These are phyloP conservation scores for Paracentrotus lividus DNA, from an alignment of 53 echinoderm and acorn worm species.

Conservation along the genomic window DNA sequence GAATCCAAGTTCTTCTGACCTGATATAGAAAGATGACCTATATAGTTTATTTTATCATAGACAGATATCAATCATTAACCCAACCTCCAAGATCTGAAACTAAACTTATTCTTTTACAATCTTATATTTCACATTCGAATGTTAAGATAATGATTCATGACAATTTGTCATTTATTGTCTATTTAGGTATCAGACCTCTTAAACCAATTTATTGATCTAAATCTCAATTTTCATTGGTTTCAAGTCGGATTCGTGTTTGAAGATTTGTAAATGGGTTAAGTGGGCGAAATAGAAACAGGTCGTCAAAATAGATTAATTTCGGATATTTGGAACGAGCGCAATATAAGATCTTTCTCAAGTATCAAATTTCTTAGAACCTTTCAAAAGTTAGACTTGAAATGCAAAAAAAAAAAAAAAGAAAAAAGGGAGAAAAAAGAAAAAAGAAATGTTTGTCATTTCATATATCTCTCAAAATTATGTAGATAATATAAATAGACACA, in stretches of 20 bases:
- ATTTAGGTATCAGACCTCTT: not conserved
- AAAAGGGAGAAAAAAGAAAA: too few species aligned
- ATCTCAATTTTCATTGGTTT: slow-evolving; percentile 10
- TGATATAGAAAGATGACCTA: slow-evolving; percentile 27
- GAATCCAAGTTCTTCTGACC: not conserved
- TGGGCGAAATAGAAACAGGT: not conserved
- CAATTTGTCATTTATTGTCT: not conserved
- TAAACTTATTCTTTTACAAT: not conserved
- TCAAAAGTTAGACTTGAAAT: too few species aligned
- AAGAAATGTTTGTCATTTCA: too few species aligned
- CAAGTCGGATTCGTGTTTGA: not conserved
- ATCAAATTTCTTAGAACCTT: too few species aligned
- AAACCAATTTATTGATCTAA: slow-evolving; percentile 7
- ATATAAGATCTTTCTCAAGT: too few species aligned
- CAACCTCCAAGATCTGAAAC: too few species aligned
- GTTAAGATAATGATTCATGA: not conserved
- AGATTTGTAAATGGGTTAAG: not conserved
- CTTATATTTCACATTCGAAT: not conserved
- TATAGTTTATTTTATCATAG: not conserved
- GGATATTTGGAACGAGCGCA: not conserved
- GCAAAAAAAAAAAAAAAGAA: too few species aligned
- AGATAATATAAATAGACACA: too few species aligned
- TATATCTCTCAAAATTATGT: too few species aligned
- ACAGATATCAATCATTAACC: too few species aligned
- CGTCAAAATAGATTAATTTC: not conserved